phyloP scores from a whole-genome alignment of 2,888 invertebrate genomes.

The Oxyscelio sp. region DNA sequence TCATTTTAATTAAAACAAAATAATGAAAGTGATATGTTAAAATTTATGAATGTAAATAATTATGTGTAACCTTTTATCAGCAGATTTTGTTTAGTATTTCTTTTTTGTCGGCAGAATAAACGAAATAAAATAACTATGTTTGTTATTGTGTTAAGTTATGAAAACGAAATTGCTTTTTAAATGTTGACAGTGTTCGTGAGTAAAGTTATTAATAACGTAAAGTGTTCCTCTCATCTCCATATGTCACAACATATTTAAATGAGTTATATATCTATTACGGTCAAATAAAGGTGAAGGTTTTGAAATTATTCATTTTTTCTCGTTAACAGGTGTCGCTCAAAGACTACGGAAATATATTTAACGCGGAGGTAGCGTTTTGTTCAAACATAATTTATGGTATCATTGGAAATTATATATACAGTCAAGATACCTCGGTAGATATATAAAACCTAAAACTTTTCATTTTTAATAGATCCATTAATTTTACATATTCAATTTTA shows the following conservation, averaged over 20 bases:
- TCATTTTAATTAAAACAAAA: no score
- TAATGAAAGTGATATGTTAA: no score
- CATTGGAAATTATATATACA: conserved; percentile 12
- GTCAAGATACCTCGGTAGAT: conserved; percentile 7
- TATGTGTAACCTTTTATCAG: no score
- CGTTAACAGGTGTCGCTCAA: conserved; percentile 35
- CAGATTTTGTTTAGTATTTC: no score
- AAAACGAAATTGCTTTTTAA: background rate
- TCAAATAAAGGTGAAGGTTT: conserved; percentile 56
- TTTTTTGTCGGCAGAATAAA: no score
- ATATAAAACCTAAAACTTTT: conserved; percentile 7
- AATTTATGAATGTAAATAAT: no score
- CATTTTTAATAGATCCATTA: conserved; percentile 29
- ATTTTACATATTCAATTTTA: background rate
- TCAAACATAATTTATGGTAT: conserved; percentile 11
- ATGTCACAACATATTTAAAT: conserved; percentile 54
- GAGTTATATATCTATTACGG: conserved; percentile 40
- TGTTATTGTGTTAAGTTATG: background rate
- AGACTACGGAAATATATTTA: conserved; percentile 28
- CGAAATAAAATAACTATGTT: background rate
- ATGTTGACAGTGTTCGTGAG: background rate
- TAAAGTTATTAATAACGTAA: conserved; percentile 20
- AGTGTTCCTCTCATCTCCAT: conserved; percentile 24
- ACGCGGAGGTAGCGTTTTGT: conserved; percentile 16
- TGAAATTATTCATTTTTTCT: conserved; percentile 46